These are phyloP conservation scores for Cephus pulcher DNA, from an alignment of 2,888 invertebrate genomes.

Conservation along the genomic window DNA sequence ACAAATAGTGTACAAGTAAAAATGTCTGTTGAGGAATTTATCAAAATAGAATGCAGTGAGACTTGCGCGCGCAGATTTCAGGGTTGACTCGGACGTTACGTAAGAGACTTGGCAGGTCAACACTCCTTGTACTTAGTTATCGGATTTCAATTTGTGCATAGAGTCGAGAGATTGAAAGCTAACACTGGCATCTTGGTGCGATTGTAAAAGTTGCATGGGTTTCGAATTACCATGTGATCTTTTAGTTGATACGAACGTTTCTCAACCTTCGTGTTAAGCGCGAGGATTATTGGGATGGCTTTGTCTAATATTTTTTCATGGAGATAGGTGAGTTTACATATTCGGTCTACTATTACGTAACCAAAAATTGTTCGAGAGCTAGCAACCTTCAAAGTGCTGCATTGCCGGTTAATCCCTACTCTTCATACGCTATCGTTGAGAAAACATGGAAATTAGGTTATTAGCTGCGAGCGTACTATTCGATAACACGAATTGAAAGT, in stretches of 20 bases:
- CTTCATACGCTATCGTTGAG: neutral
- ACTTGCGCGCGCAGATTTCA: neutral
- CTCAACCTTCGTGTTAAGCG: no score
- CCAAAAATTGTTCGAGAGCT: neutral
- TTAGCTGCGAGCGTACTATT: neutral
- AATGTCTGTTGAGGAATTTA: neutral
- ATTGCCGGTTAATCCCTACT: neutral
- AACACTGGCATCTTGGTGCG: neutral
- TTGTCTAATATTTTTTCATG: neutral
- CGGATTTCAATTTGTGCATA: neutral
- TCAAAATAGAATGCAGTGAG: neutral
- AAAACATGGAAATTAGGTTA: neutral
- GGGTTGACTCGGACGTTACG: neutral
- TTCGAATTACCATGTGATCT: neutral
- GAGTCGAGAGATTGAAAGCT: neutral
- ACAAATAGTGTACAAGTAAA: neutral
- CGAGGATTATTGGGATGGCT: neutral
- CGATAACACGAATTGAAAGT: neutral
- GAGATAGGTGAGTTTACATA: no score
- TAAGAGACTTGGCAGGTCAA: neutral
- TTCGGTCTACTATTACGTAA: neutral
- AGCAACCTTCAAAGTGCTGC: neutral
- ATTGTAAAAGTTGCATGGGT: neutral
- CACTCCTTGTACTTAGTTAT: neutral
- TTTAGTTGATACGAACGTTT: neutral